Evolutionary conservation across 2,888 invertebrate genomes (phyloP).

Genomic region (Apantesis nais): DNA sequence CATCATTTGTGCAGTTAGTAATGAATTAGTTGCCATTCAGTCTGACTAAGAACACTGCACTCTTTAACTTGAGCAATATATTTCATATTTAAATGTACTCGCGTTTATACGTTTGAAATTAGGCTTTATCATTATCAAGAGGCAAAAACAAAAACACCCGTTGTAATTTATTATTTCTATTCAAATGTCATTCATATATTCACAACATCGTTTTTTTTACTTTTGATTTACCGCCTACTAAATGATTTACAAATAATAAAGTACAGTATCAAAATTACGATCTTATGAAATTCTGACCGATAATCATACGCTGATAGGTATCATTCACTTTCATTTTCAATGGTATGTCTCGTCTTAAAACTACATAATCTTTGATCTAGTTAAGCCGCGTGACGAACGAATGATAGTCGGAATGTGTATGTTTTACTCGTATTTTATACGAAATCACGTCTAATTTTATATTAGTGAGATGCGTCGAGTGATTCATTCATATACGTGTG

Average conservation of each 20-base stretch:
- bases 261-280: background rate
- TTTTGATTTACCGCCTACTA: background rate
- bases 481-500: conserved; percentile 41
- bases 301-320: background rate
- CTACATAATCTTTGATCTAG: conserved; percentile 44
- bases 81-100: no score
- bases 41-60: no score
- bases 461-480: conserved; percentile 41
- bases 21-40: no score
- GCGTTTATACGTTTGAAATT: no score
- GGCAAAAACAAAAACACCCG: background rate
- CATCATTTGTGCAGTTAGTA: no score
- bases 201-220: background rate
- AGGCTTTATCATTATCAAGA: no score
- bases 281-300: background rate
- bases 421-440: conserved; percentile 54
- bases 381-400: conserved; percentile 56
- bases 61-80: no score
- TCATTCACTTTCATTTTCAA: background rate
- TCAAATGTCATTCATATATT: background rate
- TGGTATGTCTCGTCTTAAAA: conserved; percentile 12
- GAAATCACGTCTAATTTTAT: conserved; percentile 55
- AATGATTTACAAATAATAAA: no score
- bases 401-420: conserved; percentile 54
- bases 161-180: background rate